phyloP scores from a whole-genome alignment of 2,113 vertebrate species.

The Myocastor coypus region DNA sequence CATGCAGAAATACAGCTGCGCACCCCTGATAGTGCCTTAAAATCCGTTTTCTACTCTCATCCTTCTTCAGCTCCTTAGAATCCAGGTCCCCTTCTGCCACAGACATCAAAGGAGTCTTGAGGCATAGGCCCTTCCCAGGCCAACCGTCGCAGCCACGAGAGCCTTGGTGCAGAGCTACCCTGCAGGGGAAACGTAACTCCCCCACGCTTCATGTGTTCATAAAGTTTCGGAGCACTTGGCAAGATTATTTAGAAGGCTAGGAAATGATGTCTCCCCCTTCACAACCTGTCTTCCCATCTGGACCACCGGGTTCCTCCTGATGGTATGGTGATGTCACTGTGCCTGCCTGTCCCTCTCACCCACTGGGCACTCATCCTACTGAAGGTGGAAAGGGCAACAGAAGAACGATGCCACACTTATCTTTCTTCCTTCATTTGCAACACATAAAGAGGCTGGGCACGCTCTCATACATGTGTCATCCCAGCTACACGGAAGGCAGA shows the following conservation, averaged over 20 bases:
- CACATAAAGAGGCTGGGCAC: not conserved
- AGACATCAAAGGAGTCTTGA: not conserved
- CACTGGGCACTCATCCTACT: not conserved
- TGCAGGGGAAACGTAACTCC: not conserved
- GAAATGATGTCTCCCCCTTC: not conserved
- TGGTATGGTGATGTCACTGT: not conserved
- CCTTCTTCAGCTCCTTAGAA: not conserved
- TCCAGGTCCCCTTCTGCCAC: not conserved
- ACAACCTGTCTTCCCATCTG: not conserved
- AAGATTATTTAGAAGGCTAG: not conserved
- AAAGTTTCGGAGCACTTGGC: not conserved
- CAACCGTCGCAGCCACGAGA: not conserved
- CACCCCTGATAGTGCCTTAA: not conserved
- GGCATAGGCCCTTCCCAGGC: not conserved
- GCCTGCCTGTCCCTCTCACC: no score
- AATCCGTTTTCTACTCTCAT: not conserved
- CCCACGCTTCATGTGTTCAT: not conserved
- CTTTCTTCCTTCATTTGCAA: not conserved
- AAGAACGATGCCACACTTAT: not conserved
- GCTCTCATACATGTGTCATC: not conserved
- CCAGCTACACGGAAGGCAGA: not conserved
- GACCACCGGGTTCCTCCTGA: not conserved
- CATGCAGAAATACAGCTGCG: not conserved
- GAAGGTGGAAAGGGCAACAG: not conserved
- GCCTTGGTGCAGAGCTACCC: not conserved